These are phyloP conservation scores for Lepidocolaptes lacrymiger DNA, from an alignment of 2,797 vertebrate genomes.

Conservation along the genomic window DNA sequence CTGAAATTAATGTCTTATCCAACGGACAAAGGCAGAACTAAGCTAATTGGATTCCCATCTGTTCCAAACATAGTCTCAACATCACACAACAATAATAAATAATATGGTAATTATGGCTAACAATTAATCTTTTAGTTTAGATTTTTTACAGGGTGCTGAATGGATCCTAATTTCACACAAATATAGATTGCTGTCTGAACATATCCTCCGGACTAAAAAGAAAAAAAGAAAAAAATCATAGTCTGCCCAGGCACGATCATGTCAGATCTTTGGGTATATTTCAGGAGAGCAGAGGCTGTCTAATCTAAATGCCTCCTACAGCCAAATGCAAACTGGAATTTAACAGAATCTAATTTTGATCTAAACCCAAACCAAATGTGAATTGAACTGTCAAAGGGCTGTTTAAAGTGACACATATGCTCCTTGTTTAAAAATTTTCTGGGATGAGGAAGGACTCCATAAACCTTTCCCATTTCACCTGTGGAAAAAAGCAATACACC, in stretches of 20 bases:
- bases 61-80: constrained; percentile 66
- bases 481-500: not conserved
- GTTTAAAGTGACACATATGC: not conserved
- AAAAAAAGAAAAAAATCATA: not conserved
- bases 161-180: not conserved
- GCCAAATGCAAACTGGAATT: not conserved
- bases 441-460: not conserved
- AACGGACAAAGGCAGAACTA: constrained; percentile 64
- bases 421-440: not conserved
- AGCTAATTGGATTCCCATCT: constrained; percentile 74
- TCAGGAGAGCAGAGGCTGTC: not conserved
- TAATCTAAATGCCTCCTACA: not conserved
- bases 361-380: not conserved
- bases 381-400: not conserved
- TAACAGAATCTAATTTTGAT: constrained; percentile 5
- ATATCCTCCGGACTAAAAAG: not conserved
- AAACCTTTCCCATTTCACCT: not conserved
- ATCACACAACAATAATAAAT: constrained; percentile 57
- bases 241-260: not conserved
- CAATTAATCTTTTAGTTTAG: constrained; percentile 48
- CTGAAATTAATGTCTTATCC: constrained; percentile 71
- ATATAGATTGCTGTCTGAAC: not conserved
- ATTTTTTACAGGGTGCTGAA: not conserved
- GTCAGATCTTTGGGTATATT: not conserved
- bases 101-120: constrained; percentile 44